phyloP scores from a whole-genome alignment of 1,140 invertebrate species.

The Scaptomyza montana region DNA sequence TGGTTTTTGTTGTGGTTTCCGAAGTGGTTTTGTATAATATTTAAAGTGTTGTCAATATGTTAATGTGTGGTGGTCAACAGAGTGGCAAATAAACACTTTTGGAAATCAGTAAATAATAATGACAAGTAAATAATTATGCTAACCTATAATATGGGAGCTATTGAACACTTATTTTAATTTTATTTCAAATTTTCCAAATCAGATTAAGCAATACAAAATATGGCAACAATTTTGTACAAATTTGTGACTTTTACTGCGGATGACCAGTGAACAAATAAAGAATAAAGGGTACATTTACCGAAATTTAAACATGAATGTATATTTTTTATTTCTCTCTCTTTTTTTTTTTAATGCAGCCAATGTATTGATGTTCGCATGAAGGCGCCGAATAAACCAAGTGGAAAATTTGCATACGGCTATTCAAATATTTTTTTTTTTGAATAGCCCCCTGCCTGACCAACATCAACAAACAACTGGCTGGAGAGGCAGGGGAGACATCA shows the following conservation, averaged over 20 bases:
- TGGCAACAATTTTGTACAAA: no score
- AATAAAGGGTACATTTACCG: slow-evolving; percentile 13
- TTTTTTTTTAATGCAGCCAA: slow-evolving; percentile 12
- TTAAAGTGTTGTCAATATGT: slow-evolving; percentile 23
- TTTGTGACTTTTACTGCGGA: neutral
- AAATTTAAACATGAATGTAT: slow-evolving; percentile 23
- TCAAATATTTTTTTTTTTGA: slow-evolving; percentile 6
- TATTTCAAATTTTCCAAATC: no score
- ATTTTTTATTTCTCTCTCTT: slow-evolving; percentile 9
- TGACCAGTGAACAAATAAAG: slow-evolving; percentile 4
- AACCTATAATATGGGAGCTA: no score
- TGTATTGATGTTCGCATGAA: slow-evolving; percentile 67
- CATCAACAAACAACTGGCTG: slow-evolving; percentile 6
- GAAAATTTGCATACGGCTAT: slow-evolving; percentile 61
- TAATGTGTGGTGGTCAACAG: slow-evolving; percentile 8
- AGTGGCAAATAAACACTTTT: neutral
- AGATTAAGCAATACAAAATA: no score
- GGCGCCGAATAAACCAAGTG: slow-evolving; percentile 64
- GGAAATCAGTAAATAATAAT: neutral
- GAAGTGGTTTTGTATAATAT: slow-evolving; percentile 23
- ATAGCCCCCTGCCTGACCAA: slow-evolving; percentile 6
- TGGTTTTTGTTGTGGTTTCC: slow-evolving; percentile 34
- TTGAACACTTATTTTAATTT: no score
- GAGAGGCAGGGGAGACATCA: slow-evolving; percentile 9
- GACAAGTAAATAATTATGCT: neutral